Base-by-base conservation (phyloP, 1,140 invertebrate genomes). In the Plutomurus gul region DNA sequence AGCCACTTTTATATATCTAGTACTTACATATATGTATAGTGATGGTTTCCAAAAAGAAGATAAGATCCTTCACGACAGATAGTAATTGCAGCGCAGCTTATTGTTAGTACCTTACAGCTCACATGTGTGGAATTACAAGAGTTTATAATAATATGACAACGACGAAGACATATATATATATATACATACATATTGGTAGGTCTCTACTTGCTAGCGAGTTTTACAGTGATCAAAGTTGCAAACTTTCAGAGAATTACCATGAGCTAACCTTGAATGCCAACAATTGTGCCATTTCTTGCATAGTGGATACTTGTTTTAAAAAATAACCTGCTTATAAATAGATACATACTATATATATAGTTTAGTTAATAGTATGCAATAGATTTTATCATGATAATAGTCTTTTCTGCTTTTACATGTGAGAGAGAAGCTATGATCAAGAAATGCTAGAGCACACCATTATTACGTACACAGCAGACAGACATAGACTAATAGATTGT, bases 211-310 rank as follows among this genome's bases (percentile, higher is more conserved):
- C 13, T 39, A 43, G 39, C 11, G 39, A 43, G 39, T 13, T 43
- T 65, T n/a, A 36, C 56, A 65, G 16, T 30, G 30, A 65, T 65
- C 56, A 30, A 10, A n/a, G 56, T 30, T 33, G 27, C 27, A 56
- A 27, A 56, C 51, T 13, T 8, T 27, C n/a, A n/a, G n/a, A 60
- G 56, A 65, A 65, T 65, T 65, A 65, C 56, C 56, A 65, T 65
- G 56, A 65, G 56, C 56, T 65, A 65, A 65, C 56, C 56, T 65
- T 65, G 56, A 65, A 65, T 65, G 56, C 56, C 56, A 65, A 65
- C 27, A 65, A 65, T 65, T 65, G 56, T 65, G 56, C 56, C 56
- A 65, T 65, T 65, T 65, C 56, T 65, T 65, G 56, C 56, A 65
- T 65, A 65, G 36, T 65, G 56, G 56, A 30, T 65, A 65, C 56